Percentiles rank a stretch among this genome's conserved stretches.
Conservation (phyloP, 2,888 invertebrate species). For the Vanessa cardui region DNA sequence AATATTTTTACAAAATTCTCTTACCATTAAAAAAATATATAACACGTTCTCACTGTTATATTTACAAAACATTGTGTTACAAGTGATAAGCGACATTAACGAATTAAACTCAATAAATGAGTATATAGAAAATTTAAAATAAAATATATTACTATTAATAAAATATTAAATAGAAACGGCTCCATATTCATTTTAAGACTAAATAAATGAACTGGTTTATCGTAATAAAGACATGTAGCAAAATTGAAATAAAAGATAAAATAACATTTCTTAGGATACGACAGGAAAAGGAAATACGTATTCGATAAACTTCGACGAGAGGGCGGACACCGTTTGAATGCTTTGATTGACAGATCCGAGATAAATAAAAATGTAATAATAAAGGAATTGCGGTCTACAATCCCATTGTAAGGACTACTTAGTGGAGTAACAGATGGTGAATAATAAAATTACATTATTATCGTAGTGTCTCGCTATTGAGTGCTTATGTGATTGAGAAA, state of each 20-base stretch:
- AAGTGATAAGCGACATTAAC: not conserved
- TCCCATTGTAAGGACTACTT: conserved; percentile 43
- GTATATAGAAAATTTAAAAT: no score
- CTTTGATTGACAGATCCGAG: conserved; percentile 68
- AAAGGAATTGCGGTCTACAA: conserved; percentile 37
- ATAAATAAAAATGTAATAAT: conserved; percentile 35
- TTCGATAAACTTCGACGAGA: conserved; percentile 52
- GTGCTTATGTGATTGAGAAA: not conserved
- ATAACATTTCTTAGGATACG: conserved; percentile 29
- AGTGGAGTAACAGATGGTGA: conserved; percentile 57
- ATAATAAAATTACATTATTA: conserved; percentile 20
- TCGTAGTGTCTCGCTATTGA: not conserved
- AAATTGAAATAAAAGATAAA: conserved; percentile 11
- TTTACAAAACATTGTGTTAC: not conserved
- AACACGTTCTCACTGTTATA: not conserved
- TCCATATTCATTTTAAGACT: not conserved
- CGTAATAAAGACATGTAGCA: not conserved
- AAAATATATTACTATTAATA: no score
- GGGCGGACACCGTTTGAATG: conserved; percentile 66
- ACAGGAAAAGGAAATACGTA: conserved; percentile 44
- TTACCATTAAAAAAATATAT: no score
- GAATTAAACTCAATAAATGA: no score
- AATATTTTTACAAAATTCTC: no score
- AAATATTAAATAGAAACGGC: no score
- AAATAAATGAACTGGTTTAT: not conserved